These are phyloP conservation scores for Serranus cabrilla DNA, from an alignment of 2,797 vertebrate species.

Conservation along the genomic window DNA sequence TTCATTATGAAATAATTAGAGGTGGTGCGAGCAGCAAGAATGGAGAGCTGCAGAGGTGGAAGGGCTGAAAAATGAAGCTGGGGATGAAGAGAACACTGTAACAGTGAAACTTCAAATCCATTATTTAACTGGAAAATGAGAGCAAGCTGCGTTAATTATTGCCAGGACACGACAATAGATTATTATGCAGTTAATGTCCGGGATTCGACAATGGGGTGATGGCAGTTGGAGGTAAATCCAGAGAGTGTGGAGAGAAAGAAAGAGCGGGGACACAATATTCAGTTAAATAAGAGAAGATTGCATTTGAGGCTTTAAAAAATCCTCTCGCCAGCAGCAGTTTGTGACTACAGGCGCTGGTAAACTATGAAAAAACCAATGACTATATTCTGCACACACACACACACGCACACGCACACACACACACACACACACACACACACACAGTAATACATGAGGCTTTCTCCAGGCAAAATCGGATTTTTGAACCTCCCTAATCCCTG, in stretches of 20 bases:
- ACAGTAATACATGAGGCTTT: constrained; percentile 83
- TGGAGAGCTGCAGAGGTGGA: neutral
- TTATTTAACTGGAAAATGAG: constrained; percentile 47
- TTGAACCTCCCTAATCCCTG: constrained; percentile 91
- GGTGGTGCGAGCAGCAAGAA: neutral
- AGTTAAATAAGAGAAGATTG: constrained; percentile 75
- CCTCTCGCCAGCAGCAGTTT: constrained; percentile 56
- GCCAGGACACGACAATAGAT: constrained; percentile 27
- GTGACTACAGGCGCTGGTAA: constrained; percentile 77
- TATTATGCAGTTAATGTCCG: constrained; percentile 32
- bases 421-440: constrained; percentile 51
- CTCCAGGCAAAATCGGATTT: constrained; percentile 92
- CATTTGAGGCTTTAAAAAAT: constrained; percentile 75
- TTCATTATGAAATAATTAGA: constrained; percentile 45
- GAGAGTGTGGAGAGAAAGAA: constrained; percentile 2
- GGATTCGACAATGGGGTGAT: constrained; percentile 18
- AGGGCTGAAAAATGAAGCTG: constrained; percentile 16
- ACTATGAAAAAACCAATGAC: constrained; percentile 86
- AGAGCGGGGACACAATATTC: constrained; percentile 44
- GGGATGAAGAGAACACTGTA: too few relatives aligned
- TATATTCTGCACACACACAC: constrained; percentile 53
- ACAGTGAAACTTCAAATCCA: constrained; percentile 26
- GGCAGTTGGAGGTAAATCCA: constrained; percentile 35
- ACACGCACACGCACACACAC: constrained; percentile 34
- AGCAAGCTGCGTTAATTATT: constrained; percentile 20